Conservation (phyloP, 2,113 vertebrate genomes). For the Rhipidura dahli region DNA sequence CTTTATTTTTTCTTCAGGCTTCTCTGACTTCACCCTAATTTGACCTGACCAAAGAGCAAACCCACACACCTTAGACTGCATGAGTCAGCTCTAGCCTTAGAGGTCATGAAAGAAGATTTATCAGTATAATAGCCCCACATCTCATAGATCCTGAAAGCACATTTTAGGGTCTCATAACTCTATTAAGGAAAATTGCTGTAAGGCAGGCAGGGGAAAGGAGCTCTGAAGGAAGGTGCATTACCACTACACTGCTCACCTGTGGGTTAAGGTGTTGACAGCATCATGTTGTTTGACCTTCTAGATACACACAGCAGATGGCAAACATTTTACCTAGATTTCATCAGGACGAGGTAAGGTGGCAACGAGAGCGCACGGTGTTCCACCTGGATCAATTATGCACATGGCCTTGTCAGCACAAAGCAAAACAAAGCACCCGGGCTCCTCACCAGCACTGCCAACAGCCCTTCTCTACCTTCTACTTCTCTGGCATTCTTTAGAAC, state of each 20-base stretch:
- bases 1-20: neutral
- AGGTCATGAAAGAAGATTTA: neutral
- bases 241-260: neutral
- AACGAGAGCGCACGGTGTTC: neutral
- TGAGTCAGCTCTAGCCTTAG: neutral
- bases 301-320: neutral
- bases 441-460: neutral
- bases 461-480: neutral
- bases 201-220: neutral
- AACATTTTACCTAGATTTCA: conserved; percentile 9
- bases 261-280: neutral
- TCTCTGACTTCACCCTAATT: neutral
- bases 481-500: neutral
- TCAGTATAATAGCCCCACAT: neutral
- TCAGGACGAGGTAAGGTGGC: neutral
- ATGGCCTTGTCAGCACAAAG: neutral
- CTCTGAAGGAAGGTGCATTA: neutral
- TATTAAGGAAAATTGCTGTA: neutral
- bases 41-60: neutral
- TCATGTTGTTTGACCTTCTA: neutral
- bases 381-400: neutral
- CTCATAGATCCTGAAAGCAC: neutral
- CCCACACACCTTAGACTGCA: neutral
- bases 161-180: neutral
- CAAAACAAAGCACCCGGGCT: neutral